Percentiles rank a stretch among this genome's conserved stretches.
Evolutionary conservation across 2,888 invertebrate species (phyloP).

Genomic region (Drosophila anceps): DNA sequence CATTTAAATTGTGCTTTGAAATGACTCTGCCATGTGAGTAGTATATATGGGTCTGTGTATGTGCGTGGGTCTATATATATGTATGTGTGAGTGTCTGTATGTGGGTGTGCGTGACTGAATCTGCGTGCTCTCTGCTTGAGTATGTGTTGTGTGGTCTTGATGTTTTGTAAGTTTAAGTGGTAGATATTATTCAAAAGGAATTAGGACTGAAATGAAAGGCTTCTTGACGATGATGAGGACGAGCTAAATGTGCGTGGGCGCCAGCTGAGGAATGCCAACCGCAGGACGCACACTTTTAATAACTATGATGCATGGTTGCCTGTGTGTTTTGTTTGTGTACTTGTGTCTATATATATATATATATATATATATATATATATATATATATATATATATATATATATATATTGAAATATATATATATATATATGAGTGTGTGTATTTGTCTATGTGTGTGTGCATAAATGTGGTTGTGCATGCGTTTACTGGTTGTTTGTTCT

Average conservation of each 20-base stretch:
- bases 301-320: slow-evolving; percentile 58
- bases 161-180: slow-evolving; percentile 80
- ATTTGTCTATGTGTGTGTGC: slow-evolving; percentile 4
- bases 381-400: slow-evolving; percentile 9
- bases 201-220: slow-evolving; percentile 78
- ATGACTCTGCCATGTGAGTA: slow-evolving; percentile 38
- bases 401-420: slow-evolving; percentile 8
- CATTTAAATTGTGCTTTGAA: slow-evolving; percentile 47
- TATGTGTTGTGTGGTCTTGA: slow-evolving; percentile 58
- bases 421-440: slow-evolving; percentile 1
- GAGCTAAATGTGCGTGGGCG: slow-evolving; percentile 18
- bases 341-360: slow-evolving; percentile 13
- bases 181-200: slow-evolving; percentile 81
- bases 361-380: slow-evolving; percentile 1
- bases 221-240: slow-evolving; percentile 59
- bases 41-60: neutral
- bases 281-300: slow-evolving; percentile 70
- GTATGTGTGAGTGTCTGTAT: slow-evolving; percentile 18
- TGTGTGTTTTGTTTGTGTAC: slow-evolving; percentile 12
- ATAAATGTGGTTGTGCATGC: slow-evolving; percentile 33
- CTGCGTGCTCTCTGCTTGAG: slow-evolving; percentile 25
- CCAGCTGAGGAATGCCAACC: slow-evolving; percentile 52
- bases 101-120: slow-evolving; percentile 20
- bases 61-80: neutral
- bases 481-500: slow-evolving; percentile 57